These are phyloP conservation scores for Gallinago undulata DNA, from an alignment of 2,113 vertebrate species.

Conservation along the genomic window DNA sequence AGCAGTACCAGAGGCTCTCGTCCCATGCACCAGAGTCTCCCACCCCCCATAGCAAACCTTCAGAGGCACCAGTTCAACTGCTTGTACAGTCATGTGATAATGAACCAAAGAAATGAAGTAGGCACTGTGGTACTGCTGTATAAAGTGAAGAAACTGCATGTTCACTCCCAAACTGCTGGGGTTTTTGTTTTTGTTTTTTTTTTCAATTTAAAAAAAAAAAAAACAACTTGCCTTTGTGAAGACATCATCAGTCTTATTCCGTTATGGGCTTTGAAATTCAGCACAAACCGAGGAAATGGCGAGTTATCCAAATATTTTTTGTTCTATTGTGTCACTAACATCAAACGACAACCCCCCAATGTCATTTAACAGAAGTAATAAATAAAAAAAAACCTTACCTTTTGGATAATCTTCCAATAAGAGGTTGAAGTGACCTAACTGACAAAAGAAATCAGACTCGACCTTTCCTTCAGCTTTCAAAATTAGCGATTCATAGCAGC, in stretches of 20 bases:
- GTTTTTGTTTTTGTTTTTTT: not conserved
- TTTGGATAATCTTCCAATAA: constrained; percentile 99
- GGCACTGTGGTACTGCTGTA: not conserved
- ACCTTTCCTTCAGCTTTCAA: constrained; percentile 99
- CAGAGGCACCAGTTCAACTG: not conserved
- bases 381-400: constrained; percentile 82
- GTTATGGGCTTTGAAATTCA: not conserved
- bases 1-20: not conserved
- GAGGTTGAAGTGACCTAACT: constrained; percentile 99
- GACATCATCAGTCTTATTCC: not conserved
- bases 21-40: not conserved
- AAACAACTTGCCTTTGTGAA: not conserved
- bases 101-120: not conserved
- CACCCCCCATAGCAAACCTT: not conserved
- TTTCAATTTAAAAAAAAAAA: not conserved
- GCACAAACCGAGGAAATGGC: not conserved
- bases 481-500: constrained; percentile 95
- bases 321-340: not conserved
- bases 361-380: not conserved
- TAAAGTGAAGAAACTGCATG: not conserved
- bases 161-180: not conserved
- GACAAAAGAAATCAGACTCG: constrained; percentile 98
- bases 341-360: not conserved
- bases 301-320: not conserved
- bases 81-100: not conserved